Percentiles rank a stretch among this genome's conserved stretches.
phyloP scores from a whole-genome alignment of 2,797 vertebrate genomes.

The Melanotaenia nigrans region DNA sequence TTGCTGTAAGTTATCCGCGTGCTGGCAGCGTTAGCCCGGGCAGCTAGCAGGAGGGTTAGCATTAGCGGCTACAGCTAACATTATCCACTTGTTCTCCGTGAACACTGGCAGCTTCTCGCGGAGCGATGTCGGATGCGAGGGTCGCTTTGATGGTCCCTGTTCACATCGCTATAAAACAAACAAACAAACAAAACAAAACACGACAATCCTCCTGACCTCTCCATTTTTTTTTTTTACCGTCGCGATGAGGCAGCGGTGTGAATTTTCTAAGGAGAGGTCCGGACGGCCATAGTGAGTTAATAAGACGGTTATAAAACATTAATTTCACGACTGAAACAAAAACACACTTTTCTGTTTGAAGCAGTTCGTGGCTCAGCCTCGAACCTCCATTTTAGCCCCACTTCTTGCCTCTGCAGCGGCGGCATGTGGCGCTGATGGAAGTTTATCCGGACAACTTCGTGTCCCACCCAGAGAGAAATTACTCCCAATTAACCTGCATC shows the following conservation, averaged over 20 bases:
- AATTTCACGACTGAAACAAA: conserved; percentile 47
- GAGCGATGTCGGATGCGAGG: conserved; percentile 57
- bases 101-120: conserved; percentile 32
- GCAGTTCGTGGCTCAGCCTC: conserved; percentile 40
- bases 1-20: conserved; percentile 68
- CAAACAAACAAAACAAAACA: conserved; percentile 3
- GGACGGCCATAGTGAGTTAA: conserved; percentile 33
- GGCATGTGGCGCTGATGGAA: conserved; percentile 54
- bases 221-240: too few species aligned
- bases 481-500: conserved; percentile 52
- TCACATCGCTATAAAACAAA: conserved; percentile 1
- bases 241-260: background rate
- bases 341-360: conserved; percentile 48
- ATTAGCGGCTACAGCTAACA: conserved; percentile 68
- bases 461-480: conserved; percentile 61
- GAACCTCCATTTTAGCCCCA: conserved; percentile 71
- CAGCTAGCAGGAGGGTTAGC: conserved; percentile 68
- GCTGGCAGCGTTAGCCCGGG: conserved; percentile 62
- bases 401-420: conserved; percentile 57
- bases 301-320: conserved; percentile 62
- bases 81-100: conserved; percentile 72
- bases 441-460: conserved; percentile 61
- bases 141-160: background rate
- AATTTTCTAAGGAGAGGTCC: background rate
- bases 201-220: background rate